Percentiles rank a stretch among this genome's conserved stretches.
Conservation (phyloP, 2,888 invertebrate genomes). For the Anthoptus insignis region DNA sequence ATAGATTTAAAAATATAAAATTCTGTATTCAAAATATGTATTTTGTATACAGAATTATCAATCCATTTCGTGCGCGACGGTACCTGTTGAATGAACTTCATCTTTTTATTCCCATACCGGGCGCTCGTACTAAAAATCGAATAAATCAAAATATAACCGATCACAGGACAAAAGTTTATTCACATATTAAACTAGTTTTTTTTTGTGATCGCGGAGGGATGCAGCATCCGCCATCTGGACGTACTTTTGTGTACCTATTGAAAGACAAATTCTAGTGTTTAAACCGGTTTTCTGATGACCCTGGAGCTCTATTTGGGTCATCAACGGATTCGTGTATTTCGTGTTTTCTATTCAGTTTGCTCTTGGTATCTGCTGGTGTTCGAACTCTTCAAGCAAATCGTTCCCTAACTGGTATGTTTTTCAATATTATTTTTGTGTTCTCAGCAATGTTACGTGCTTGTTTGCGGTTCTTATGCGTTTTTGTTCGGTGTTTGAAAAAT, state of each 20-base stretch:
- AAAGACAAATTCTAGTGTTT: slow-evolving; percentile 73
- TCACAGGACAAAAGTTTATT: slow-evolving; percentile 80
- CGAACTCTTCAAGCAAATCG: slow-evolving; percentile 34
- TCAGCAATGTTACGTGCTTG: no score
- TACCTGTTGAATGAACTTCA: slow-evolving; percentile 81
- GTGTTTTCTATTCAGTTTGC: slow-evolving; percentile 51
- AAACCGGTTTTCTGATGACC: slow-evolving; percentile 77
- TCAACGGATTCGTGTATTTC: slow-evolving; percentile 64
- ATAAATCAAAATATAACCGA: slow-evolving; percentile 86
- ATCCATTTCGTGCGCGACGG: slow-evolving; percentile 58
- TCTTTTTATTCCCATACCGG: slow-evolving; percentile 78
- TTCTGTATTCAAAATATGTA: no score
- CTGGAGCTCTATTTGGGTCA: slow-evolving; percentile 74
- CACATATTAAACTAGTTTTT: slow-evolving; percentile 77
- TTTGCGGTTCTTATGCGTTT: no score
- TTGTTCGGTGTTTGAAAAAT: no score
- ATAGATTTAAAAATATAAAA: no score
- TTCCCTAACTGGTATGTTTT: slow-evolving; percentile 8
- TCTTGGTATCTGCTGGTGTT: slow-evolving; percentile 52
- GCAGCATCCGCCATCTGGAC: slow-evolving; percentile 84
- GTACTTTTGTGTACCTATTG: slow-evolving; percentile 70
- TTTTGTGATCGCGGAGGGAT: slow-evolving; percentile 66
- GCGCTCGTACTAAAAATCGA: slow-evolving; percentile 80
- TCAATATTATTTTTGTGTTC: neutral
- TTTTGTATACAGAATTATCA: no score